Conservation (phyloP, 1,140 invertebrate species). For the Temnothorax curvispinosus region DNA sequence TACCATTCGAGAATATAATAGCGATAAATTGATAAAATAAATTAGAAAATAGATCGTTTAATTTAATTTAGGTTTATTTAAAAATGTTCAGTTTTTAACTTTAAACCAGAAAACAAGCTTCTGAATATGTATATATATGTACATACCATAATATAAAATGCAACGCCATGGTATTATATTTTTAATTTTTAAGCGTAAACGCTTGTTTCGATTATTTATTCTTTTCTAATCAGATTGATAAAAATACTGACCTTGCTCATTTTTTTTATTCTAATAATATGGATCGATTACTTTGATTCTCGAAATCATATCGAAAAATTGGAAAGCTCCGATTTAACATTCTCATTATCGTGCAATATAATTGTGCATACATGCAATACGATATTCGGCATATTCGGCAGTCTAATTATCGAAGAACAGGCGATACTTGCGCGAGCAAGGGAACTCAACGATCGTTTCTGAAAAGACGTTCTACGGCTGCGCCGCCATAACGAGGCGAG, state of each 20-base stretch:
- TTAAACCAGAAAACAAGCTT: not conserved
- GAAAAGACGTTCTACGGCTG: conserved; percentile 56
- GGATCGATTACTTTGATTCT: not conserved
- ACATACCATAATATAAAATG: not conserved
- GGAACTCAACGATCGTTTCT: conserved; percentile 41
- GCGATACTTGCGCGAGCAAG: conserved; percentile 1
- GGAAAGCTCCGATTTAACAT: not conserved
- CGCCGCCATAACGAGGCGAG: conserved; percentile 68
- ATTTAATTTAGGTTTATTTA: not conserved
- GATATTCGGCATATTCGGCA: conserved; percentile 27
- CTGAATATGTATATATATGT: not conserved
- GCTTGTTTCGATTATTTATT: not conserved
- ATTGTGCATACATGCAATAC: not conserved
- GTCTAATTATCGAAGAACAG: conserved; percentile 50
- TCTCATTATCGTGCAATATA: conserved; percentile 17
- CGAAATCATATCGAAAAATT: not conserved
- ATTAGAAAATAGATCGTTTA: not conserved
- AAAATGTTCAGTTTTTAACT: not conserved
- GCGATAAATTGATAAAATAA: not conserved
- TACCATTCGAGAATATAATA: not conserved
- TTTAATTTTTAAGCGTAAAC: not conserved
- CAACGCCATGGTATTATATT: not conserved
- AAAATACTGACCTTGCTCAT: not conserved
- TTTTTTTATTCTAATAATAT: not conserved
- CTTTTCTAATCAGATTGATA: not conserved